Evolutionary conservation across 2,113 vertebrate species (phyloP).

Genomic region (Amblyopsis rosae): DNA sequence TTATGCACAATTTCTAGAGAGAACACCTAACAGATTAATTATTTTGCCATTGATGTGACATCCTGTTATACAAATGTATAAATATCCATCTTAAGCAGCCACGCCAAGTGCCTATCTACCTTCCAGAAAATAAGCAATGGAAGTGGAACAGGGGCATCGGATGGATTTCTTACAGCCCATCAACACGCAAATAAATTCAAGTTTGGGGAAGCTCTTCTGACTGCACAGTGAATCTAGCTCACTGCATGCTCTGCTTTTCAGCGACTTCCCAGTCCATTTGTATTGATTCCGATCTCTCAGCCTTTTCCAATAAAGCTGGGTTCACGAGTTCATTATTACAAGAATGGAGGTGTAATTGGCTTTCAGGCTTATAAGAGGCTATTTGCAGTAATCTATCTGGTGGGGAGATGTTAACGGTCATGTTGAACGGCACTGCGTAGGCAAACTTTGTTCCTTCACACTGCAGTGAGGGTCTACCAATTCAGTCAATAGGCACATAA

Average conservation of each 20-base stretch:
- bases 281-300: constrained; percentile 72
- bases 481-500: constrained; percentile 54
- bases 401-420: constrained; percentile 53
- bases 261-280: constrained; percentile 34
- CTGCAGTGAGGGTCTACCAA: constrained; percentile 38
- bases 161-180: constrained; percentile 54
- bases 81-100: constrained; percentile 61
- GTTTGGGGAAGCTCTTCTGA: constrained; percentile 60
- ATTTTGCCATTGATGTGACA: constrained; percentile 55
- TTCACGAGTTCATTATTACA: constrained; percentile 76
- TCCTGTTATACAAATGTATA: constrained; percentile 57
- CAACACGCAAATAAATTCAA: constrained; percentile 70
- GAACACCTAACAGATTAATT: constrained; percentile 64
- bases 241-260: constrained; percentile 27
- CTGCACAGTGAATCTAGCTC: constrained; percentile 52
- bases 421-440: constrained; percentile 52
- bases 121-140: constrained; percentile 37
- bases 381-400: constrained; percentile 67
- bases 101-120: constrained; percentile 42
- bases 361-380: constrained; percentile 63
- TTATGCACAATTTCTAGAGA: constrained; percentile 67
- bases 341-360: constrained; percentile 70
- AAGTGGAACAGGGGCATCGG: constrained; percentile 18
- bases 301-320: constrained; percentile 68
- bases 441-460: constrained; percentile 38